Conservation (phyloP, 1,140 invertebrate genomes). For the Oreohelix idahoensis region DNA sequence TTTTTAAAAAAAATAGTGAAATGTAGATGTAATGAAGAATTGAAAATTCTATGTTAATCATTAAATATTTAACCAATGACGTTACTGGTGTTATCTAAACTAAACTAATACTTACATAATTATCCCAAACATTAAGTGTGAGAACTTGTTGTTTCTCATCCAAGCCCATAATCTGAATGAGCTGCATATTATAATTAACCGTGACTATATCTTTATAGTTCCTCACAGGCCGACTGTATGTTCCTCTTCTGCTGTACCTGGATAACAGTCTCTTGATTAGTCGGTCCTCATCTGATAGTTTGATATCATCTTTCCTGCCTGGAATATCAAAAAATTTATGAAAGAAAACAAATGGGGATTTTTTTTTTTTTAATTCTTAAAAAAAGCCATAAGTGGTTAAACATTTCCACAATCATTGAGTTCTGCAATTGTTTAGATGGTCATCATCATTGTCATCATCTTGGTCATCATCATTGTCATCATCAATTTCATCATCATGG, state of each 20-base stretch:
- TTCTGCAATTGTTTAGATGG: not conserved
- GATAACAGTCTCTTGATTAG: constrained; percentile 68
- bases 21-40: too few species aligned
- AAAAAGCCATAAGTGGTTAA: too few species aligned
- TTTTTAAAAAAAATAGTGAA: too few species aligned
- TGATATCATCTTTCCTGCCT: constrained; percentile 21
- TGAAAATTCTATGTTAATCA: too few species aligned
- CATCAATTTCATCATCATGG: constrained; percentile 24
- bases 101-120: constrained; percentile 60
- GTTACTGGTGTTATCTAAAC: too few species aligned
- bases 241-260: constrained; percentile 60
- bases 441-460: too few species aligned
- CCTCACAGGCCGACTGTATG: constrained; percentile 65
- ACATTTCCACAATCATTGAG: not conserved
- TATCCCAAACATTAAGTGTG: constrained; percentile 67
- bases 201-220: constrained; percentile 65
- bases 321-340: not conserved
- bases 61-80: too few species aligned
- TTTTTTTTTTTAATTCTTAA: too few species aligned
- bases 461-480: not conserved
- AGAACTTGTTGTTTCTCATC: constrained; percentile 71
- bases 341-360: too few species aligned
- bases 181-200: constrained; percentile 63
- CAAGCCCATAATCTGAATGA: constrained; percentile 71
- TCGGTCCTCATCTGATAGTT: constrained; percentile 66